Evolutionary conservation across 2,797 vertebrate genomes (phyloP), one percentile per base, ranked within the genome.

Genomic region (Falco concolor): DNA sequence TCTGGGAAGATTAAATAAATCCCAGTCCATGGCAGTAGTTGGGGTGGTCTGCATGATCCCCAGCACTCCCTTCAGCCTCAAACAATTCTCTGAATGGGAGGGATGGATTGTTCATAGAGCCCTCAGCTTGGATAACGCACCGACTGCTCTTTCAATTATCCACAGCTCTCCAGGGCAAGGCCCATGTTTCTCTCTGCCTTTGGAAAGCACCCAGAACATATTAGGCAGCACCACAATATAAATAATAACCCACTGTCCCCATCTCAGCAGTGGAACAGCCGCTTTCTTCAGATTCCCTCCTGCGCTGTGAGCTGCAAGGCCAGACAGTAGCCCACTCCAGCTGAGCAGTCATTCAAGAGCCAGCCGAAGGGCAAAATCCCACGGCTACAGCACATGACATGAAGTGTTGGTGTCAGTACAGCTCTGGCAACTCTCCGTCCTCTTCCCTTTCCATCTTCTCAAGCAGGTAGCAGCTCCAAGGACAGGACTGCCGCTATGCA

Each of bases 241-340:
- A 96, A 94, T 96, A 96, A 95, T 90, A 96, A 95, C 75, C 73
- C 87, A 76, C 95, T 91, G 94, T 94, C 92, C 90, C 94, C 92
- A 90, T 94, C 89, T 67, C 88, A 91, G 88, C 82, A 44, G 75
- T 5, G 13, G 67, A 88, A 24, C 88, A 70, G 83, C 72, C 68
- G 34, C 90, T 95, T 91, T 92, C 96, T 79, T 42, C 91, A 79
- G 84, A 82, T 84, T 89, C 78, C 96, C 85, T 92, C 88, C 94
- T 89, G 92, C 0, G 54, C 86, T 93, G 57, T 73, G 89, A 91
- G 89, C 87, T 78, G 90, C 78, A 47, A 38, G 92, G 87, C 89
- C 95, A 96, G 93, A 96, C 93, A 94, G 95, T 97, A 97, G 95
- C 87, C 82, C 53, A 7, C 83, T 96, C 95, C 95, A 56, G 93